Conservation (phyloP, 2,113 vertebrate genomes). For the Chascanopsetta lugubris region DNA sequence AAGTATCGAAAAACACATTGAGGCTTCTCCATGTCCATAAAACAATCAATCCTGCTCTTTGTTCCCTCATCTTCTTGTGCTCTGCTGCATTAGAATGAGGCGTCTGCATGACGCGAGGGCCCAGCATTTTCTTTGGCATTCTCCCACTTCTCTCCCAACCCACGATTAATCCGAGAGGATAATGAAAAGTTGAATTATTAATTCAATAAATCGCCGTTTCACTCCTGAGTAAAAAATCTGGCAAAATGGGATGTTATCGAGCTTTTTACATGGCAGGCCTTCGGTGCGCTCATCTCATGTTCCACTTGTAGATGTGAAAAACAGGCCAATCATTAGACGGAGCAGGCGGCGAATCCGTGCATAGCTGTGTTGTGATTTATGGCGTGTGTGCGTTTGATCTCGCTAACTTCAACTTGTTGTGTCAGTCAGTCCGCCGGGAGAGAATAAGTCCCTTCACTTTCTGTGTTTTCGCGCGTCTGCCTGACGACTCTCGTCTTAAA, state of each 20-base stretch:
- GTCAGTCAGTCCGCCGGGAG: conserved; percentile 64
- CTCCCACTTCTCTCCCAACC: neutral
- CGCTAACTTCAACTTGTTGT: conserved; percentile 64
- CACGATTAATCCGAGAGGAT: neutral
- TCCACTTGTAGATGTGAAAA: conserved; percentile 27
- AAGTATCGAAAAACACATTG: neutral
- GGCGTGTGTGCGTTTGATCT: conserved; percentile 56
- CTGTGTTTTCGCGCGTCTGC: conserved; percentile 57
- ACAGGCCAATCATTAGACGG: conserved; percentile 19
- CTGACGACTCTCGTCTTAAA: conserved; percentile 68
- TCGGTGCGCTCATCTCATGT: neutral
- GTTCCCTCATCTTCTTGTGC: neutral
- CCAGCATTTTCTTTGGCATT: neutral
- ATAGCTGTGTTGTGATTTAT: conserved; percentile 45
- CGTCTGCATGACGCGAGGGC: neutral
- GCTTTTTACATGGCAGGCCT: neutral
- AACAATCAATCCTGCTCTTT: neutral
- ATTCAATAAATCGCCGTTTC: neutral
- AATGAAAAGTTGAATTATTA: neutral
- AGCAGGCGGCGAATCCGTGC: conserved; percentile 27
- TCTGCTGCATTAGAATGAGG: neutral
- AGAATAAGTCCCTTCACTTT: conserved; percentile 56
- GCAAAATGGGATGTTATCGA: neutral
- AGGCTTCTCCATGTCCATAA: neutral
- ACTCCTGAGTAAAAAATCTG: neutral